Evolutionary conservation across 2,797 vertebrate species (phyloP).

Genomic region (Avahi laniger): DNA sequence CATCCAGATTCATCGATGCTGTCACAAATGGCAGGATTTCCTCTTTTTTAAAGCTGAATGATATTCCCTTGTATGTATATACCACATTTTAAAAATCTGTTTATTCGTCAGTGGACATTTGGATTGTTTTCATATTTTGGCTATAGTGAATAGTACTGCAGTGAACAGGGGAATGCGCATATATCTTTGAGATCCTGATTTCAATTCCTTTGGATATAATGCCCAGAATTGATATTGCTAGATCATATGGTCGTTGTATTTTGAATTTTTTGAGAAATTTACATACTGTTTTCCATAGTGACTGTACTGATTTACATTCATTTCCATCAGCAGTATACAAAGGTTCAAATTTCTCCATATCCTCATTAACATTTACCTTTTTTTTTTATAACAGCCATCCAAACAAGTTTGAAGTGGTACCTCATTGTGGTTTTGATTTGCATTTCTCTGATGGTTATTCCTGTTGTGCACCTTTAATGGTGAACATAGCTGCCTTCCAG

Average conservation of each 20-base stretch:
- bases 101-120: not conserved
- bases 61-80: not conserved
- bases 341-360: not conserved
- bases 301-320: not conserved
- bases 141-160: not conserved
- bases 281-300: not conserved
- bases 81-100: not conserved
- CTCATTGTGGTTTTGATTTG: not conserved
- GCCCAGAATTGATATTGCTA: not conserved
- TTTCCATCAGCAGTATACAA: not conserved
- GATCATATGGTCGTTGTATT: not conserved
- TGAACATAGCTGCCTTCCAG: not conserved
- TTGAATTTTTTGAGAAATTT: not conserved
- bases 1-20: not conserved
- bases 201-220: not conserved
- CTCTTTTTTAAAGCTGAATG: not conserved
- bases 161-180: not conserved
- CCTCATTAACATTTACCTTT: not conserved
- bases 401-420: not conserved
- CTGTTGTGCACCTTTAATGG: not conserved
- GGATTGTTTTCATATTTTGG: not conserved
- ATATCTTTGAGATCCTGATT: not conserved
- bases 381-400: not conserved
- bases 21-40: not conserved
- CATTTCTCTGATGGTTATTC: not conserved